Evolutionary conservation across 2,888 invertebrate genomes (phyloP), one percentile per base, ranked within the genome.

Genomic region (Dascillus cervinus): DNA sequence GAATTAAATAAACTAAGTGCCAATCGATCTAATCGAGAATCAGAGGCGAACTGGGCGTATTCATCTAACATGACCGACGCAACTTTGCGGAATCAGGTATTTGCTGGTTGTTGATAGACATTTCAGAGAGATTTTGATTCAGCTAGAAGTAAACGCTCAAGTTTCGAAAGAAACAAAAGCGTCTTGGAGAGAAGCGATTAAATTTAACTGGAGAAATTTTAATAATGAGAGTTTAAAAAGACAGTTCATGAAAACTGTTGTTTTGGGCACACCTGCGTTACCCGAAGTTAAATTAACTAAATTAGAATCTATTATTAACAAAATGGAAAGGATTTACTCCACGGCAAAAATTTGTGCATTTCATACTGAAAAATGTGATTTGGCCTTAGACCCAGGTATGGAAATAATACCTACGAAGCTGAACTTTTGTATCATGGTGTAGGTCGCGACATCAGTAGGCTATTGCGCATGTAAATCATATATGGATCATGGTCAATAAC

Each of bases 261-360:
- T 80, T 33, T 67, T 89, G 2, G 90, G 88, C 0, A 69, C 73
- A 1, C 72, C 82, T 0, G 85, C 83, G 0, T 62, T 91, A 10
- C 72, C 82, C 0, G 79, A 80, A 46, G 74, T 78, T 9, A 76
- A 79, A 47, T 76, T 73, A 50, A 72, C 72, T 37, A 68, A 71
- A 30, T 66, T 79, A 19, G 72, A 77, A 54, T 70, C 73, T 44
- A 70, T 74, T 0, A 67, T 80, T 2, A 77, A 79, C 0, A 72
- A 77, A 3, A 88, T 89, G 88, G 73, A 81, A 51, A 71, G 77
- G 0, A 79, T 80, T 42, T 88, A 82, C 52, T 79, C 84, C 0
- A 86, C 76, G 6, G 77, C 85, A 0, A 86, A 81, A 59, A 75
- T 88, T 10, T 88, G 87, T 52, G 75, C 75, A 8, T 84, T 64